Base-by-base conservation (phyloP, 2,888 invertebrate genomes). In the Thera britannica region DNA sequence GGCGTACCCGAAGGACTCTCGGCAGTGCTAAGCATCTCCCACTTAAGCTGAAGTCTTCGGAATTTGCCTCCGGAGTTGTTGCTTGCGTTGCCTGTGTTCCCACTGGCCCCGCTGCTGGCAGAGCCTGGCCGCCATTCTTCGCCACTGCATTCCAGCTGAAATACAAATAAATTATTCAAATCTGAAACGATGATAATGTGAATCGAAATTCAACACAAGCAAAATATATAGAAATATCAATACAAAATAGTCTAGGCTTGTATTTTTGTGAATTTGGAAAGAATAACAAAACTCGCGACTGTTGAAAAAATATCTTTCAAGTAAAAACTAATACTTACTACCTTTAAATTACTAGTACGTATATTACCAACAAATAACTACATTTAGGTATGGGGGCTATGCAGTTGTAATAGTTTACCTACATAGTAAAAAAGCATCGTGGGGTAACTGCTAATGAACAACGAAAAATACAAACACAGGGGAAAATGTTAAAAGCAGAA, bases 31-130 rank as follows among this genome's bases (percentile, higher is more conserved):
- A 97, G 93, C 90, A 96, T 95, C 83, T 97, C 97, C 97, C 97
- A 97, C 81, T 96, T 96, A 81, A 96, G 95, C 81, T 97, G 97
- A 68, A 97, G 89, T 72, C 96, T 94, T 35, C 96, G 94, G 90
- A 97, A 97, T 81, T 96, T 96, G 70, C 95, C 95, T 8, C 96
- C 96, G 5, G 95, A 95, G 76, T 91, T 86, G 76, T 87, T 89
- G 80, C 90, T 91, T 34, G 95, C 96, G 61, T 95, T 95, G 67
- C 89, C 86, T 1, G 91, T 90, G 73, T 89, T 88, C 12, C 81
- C 89, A 73, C 92, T 92, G 34, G 89, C 90, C 34, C 88, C 87
- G 72, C 93, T 93, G 67, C 90, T 89, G 6, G 92, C 93, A 0
- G 93, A 93, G 0, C 89, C 84, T 1, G 93, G 93, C 46, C 93